These are phyloP conservation scores for Dendrolimus punctatus DNA, from an alignment of 1,140 invertebrate genomes.

Conservation along the genomic window DNA sequence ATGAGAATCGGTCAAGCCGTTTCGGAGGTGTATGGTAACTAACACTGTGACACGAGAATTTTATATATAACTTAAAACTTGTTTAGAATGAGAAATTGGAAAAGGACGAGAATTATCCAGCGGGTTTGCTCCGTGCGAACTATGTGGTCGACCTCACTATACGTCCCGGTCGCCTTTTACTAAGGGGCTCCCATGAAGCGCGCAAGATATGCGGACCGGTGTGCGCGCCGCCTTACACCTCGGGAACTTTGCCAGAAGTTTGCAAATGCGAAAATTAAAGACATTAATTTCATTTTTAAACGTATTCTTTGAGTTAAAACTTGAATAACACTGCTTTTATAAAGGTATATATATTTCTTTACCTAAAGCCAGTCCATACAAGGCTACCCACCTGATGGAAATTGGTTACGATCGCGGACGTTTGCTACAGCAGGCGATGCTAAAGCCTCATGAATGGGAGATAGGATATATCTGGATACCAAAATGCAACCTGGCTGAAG, in stretches of 20 bases:
- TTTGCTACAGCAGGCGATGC: too few species aligned
- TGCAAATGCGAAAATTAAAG: conserved; percentile 21
- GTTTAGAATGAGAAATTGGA: conserved; percentile 17
- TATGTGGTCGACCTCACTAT: conserved; percentile 76
- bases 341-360: too few species aligned
- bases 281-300: background rate
- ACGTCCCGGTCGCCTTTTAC: conserved; percentile 56
- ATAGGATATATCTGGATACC: too few species aligned
- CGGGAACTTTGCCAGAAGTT: conserved; percentile 14
- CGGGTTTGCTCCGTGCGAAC: conserved; percentile 72
- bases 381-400: too few species aligned
- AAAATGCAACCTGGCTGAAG: too few species aligned
- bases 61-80: background rate
- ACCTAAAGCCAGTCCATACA: too few species aligned
- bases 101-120: conserved; percentile 46
- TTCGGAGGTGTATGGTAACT: too few species aligned
- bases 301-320: too few species aligned
- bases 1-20: too few species aligned
- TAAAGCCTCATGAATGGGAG: too few species aligned
- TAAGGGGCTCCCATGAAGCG: conserved; percentile 19
- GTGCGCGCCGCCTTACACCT: conserved; percentile 29
- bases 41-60: too few species aligned
- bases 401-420: too few species aligned
- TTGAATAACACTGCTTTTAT: background rate
- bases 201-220: conserved; percentile 20